Conservation (phyloP, 1,140 invertebrate species). For the Caenorhabditis remanei region DNA sequence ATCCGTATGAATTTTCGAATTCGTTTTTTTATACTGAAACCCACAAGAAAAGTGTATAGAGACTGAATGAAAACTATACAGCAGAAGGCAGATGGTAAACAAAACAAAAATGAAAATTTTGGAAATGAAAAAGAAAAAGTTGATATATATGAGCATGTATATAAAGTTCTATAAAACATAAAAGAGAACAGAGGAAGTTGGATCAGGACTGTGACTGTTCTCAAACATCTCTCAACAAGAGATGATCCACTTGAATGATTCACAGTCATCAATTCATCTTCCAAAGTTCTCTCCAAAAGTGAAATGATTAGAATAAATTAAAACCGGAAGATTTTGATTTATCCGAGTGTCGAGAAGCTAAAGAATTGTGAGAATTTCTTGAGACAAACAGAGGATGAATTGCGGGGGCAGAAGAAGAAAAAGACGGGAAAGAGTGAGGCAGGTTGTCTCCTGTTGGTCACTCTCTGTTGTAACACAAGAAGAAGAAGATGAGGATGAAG, state of each 20-base stretch:
- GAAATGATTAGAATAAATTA: constrained; percentile 34
- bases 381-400: constrained; percentile 1
- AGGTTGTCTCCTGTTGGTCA: constrained; percentile 47
- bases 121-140: background rate
- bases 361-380: constrained; percentile 53
- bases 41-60: background rate
- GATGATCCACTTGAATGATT: background rate
- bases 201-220: too few relatives aligned
- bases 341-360: background rate
- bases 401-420: constrained; percentile 38
- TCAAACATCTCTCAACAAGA: too few relatives aligned
- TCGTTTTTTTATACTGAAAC: constrained; percentile 3
- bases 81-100: background rate
- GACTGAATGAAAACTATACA: background rate
- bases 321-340: constrained; percentile 43
- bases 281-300: background rate
- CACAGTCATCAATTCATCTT: background rate
- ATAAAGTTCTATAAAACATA: too few relatives aligned
- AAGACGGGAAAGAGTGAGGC: background rate
- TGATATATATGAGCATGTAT: too few relatives aligned
- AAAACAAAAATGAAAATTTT: background rate
- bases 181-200: too few relatives aligned
- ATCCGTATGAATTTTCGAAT: background rate
- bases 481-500: background rate
- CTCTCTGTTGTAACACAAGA: constrained; percentile 48